Conservation (phyloP, 2,797 vertebrate species). For the Halcyon smyrnensis region DNA sequence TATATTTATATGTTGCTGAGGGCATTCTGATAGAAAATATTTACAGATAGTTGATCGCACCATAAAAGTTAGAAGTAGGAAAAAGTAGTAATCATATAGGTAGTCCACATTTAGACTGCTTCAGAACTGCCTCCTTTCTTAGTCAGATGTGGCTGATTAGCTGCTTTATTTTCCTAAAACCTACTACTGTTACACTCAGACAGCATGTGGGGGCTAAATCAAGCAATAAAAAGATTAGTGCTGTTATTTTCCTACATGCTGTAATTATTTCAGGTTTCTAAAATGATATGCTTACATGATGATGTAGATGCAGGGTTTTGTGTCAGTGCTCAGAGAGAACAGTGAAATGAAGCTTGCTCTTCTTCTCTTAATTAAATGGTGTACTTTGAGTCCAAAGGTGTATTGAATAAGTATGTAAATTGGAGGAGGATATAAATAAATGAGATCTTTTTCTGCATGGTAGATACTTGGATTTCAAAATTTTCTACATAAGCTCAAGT, state of each 20-base stretch:
- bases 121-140: background rate
- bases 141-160: background rate
- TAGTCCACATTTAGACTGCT: background rate
- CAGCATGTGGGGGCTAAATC: background rate
- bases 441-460: background rate
- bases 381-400: background rate
- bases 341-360: background rate
- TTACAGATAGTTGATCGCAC: background rate
- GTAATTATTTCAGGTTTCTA: background rate
- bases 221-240: background rate
- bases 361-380: background rate
- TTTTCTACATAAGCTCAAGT: background rate
- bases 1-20: background rate
- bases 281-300: background rate
- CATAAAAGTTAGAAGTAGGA: background rate
- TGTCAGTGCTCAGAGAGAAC: background rate
- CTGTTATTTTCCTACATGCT: background rate
- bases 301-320: background rate
- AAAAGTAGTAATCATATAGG: background rate
- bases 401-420: background rate
- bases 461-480: background rate
- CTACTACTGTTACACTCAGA: background rate
- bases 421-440: background rate
- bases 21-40: background rate
- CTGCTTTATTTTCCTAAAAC: background rate